These are phyloP conservation scores for Ictalurus punctatus DNA, from an alignment of 2,113 vertebrate species.

Conservation along the genomic window DNA sequence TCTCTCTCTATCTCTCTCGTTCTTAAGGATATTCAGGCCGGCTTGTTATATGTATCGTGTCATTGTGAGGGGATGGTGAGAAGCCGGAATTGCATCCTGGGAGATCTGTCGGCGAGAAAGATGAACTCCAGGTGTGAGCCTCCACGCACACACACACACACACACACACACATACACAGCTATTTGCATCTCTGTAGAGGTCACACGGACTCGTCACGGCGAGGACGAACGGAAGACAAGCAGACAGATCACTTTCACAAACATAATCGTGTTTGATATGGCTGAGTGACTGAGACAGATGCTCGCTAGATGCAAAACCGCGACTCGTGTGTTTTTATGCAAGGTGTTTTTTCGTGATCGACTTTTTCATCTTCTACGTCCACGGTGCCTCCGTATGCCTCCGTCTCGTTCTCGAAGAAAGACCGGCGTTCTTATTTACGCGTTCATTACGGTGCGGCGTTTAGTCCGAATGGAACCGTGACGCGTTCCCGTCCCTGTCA, in stretches of 20 bases:
- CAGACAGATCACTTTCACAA: conserved; percentile 58
- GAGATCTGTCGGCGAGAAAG: conserved; percentile 38
- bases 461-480: background rate
- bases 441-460: background rate
- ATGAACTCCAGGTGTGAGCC: conserved; percentile 46
- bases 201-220: conserved; percentile 27
- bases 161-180: conserved; percentile 8
- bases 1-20: background rate
- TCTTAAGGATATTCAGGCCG: conserved; percentile 46
- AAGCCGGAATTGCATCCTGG: conserved; percentile 36
- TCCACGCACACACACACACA: conserved; percentile 19
- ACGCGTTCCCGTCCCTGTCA: background rate
- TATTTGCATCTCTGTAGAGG: conserved; percentile 53
- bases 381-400: background rate
- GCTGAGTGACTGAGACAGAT: conserved; percentile 56
- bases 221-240: conserved; percentile 54
- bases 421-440: background rate
- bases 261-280: conserved; percentile 55
- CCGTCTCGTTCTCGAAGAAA: background rate
- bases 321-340: conserved; percentile 39
- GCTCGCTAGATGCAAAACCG: conserved; percentile 43
- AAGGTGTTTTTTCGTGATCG: conserved; percentile 38
- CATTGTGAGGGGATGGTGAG: conserved; percentile 2
- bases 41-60: conserved; percentile 32
- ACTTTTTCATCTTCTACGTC: conserved; percentile 34